These are phyloP conservation scores for Pollenia amentaria DNA, from an alignment of 2,888 invertebrate species.

Conservation along the genomic window DNA sequence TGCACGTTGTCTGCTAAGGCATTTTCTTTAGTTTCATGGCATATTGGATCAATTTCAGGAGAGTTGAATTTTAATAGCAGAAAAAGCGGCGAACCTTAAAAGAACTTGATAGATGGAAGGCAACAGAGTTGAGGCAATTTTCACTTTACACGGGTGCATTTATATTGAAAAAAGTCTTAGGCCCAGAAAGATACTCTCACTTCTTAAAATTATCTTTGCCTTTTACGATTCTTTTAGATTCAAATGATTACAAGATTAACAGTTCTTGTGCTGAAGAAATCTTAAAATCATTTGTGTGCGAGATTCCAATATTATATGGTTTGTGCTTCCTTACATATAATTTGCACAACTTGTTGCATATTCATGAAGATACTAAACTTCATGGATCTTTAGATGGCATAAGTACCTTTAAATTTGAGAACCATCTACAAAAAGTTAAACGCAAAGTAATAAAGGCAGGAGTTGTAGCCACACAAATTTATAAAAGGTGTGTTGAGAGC, in stretches of 20 bases:
- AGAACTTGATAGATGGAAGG: slow-evolving; percentile 70
- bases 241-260: slow-evolving; percentile 56
- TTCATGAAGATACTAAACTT: slow-evolving; percentile 66
- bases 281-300: slow-evolving; percentile 55
- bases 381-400: slow-evolving; percentile 67
- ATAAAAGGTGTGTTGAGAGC: neutral
- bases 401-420: slow-evolving; percentile 64
- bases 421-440: slow-evolving; percentile 64
- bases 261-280: slow-evolving; percentile 61
- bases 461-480: slow-evolving; percentile 58
- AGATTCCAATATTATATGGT: slow-evolving; percentile 48
- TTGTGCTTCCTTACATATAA: slow-evolving; percentile 52
- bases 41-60: too few species aligned
- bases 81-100: slow-evolving; percentile 59
- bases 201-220: slow-evolving; percentile 71
- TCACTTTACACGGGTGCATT: slow-evolving; percentile 68
- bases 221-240: slow-evolving; percentile 65
- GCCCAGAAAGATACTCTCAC: slow-evolving; percentile 63
- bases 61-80: slow-evolving; percentile 8
- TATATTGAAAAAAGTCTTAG: slow-evolving; percentile 65
- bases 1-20: too few species aligned
- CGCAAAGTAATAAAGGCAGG: slow-evolving; percentile 52
- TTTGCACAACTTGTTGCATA: slow-evolving; percentile 62
- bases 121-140: slow-evolving; percentile 71
- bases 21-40: too few species aligned